Conservation (phyloP, 2,113 vertebrate genomes). For the Vidua chalybeata region DNA sequence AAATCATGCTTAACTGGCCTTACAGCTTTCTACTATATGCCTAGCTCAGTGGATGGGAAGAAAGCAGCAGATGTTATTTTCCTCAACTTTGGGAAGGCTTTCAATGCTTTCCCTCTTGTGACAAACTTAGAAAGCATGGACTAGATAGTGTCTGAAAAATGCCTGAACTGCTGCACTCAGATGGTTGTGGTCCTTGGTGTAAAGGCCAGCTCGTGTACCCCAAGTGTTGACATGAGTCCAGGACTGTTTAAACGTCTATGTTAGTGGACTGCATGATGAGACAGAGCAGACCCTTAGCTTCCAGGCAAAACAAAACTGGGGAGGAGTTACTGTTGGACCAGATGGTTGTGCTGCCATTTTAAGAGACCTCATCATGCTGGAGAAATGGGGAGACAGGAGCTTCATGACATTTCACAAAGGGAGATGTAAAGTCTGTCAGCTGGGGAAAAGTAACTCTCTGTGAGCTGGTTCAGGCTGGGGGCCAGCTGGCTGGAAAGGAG, state of each 20-base stretch:
- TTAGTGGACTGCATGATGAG: background rate
- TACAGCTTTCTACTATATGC: background rate
- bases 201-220: background rate
- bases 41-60: background rate
- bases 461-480: background rate
- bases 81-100: background rate
- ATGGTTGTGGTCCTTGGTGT: background rate
- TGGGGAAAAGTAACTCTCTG: background rate
- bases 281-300: background rate
- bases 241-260: background rate
- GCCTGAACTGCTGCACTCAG: background rate
- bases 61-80: background rate
- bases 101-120: background rate
- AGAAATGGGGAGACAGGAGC: background rate
- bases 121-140: background rate
- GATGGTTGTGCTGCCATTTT: background rate
- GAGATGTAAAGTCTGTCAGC: background rate
- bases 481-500: background rate
- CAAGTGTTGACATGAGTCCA: background rate
- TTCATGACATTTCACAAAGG: background rate
- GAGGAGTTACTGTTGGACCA: background rate
- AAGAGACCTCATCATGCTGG: background rate
- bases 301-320: background rate
- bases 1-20: background rate
- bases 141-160: background rate